Conservation (phyloP, 2,888 invertebrate species). For the Mactromeris polynyma region DNA sequence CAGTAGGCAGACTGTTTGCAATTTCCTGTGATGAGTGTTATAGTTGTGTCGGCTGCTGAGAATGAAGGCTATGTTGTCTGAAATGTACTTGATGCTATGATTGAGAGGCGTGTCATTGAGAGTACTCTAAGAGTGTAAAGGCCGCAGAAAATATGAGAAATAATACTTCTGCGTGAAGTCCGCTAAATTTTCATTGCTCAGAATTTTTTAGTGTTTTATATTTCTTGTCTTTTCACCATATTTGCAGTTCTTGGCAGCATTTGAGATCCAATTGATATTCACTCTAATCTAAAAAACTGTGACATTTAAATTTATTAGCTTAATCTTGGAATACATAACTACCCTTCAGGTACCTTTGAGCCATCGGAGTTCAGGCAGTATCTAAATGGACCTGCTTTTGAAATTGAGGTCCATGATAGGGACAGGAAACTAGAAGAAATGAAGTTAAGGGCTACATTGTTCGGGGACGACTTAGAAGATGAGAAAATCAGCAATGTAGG, state of each 20-base stretch:
- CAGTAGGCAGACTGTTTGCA: neutral
- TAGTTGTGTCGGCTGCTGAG: neutral
- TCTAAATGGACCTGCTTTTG: constrained; percentile 84
- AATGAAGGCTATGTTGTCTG: neutral
- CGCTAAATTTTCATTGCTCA: no score
- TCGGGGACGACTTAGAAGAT: constrained; percentile 87
- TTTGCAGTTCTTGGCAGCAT: no score
- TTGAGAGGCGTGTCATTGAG: no score
- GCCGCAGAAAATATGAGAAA: no score
- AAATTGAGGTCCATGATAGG: constrained; percentile 86
- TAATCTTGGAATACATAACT: neutral
- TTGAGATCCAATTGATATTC: no score
- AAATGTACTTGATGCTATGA: no score
- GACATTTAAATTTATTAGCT: neutral
- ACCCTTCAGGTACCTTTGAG: constrained; percentile 81
- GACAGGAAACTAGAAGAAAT: constrained; percentile 83
- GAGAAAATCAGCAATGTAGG: constrained; percentile 87
- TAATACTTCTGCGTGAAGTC: no score
- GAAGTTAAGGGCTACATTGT: constrained; percentile 82
- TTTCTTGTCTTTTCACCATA: no score
- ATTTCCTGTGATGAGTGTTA: constrained; percentile 6
- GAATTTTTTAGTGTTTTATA: no score
- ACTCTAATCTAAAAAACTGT: no score
- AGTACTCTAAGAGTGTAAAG: no score
- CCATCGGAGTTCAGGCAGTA: constrained; percentile 83